These are phyloP conservation scores for Pseudotriccus pelzelni DNA, from an alignment of 2,797 vertebrate species.

Conservation along the genomic window DNA sequence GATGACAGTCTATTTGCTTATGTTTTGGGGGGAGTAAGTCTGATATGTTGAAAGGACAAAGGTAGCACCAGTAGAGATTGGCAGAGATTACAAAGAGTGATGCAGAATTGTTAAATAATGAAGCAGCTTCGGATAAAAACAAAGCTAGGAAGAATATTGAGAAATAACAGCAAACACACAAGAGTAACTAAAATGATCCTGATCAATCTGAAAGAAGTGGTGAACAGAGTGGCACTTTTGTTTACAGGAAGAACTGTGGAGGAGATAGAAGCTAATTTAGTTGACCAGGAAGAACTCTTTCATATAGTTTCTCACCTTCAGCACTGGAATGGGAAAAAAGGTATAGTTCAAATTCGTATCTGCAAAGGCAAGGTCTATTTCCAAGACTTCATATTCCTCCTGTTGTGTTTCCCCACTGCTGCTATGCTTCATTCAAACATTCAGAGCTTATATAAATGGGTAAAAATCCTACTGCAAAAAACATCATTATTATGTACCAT, in stretches of 20 bases:
- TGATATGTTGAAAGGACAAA: neutral
- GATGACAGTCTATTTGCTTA: neutral
- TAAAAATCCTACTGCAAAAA: conserved; percentile 1
- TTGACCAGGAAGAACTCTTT: neutral
- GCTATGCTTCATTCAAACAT: neutral
- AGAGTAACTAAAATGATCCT: neutral
- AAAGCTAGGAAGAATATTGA: neutral
- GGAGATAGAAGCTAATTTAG: neutral
- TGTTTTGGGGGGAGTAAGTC: neutral
- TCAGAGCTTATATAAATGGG: neutral
- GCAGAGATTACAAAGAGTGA: neutral
- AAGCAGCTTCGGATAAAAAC: neutral
- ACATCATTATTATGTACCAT: neutral
- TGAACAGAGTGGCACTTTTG: neutral
- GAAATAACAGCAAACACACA: neutral
- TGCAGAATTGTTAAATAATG: neutral
- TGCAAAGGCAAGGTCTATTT: neutral
- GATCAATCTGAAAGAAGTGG: neutral
- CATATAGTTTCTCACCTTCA: neutral
- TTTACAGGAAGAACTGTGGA: neutral
- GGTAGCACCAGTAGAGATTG: neutral
- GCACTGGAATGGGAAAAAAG: neutral
- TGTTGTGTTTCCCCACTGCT: neutral
- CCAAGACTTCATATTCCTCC: neutral
- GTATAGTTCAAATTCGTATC: neutral